Percentiles rank a stretch among this genome's conserved stretches.
Conservation (phyloP, 2,888 invertebrate genomes). For the Sinodicranocentrus sp. region DNA sequence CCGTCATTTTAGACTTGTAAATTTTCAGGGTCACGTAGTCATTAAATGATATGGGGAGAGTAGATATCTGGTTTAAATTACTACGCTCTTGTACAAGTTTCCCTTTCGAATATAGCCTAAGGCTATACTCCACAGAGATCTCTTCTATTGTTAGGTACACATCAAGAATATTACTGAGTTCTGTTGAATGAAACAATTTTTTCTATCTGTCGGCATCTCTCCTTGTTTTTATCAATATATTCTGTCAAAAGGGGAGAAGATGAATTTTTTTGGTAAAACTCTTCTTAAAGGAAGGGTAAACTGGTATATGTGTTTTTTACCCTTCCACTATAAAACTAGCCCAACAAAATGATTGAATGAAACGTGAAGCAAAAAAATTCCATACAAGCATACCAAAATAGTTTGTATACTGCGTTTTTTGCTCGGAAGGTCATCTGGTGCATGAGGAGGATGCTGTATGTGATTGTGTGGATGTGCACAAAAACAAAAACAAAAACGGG, state of each 20-base stretch:
- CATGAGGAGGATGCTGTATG: background rate
- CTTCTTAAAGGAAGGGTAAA: too few species aligned
- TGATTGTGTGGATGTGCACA: background rate
- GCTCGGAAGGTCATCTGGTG: constrained; percentile 11
- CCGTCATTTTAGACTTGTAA: background rate
- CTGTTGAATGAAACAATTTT: background rate
- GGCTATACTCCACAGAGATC: background rate
- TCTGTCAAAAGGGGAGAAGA: too few species aligned
- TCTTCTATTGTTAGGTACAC: background rate
- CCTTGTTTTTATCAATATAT: too few species aligned
- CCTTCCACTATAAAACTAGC: too few species aligned
- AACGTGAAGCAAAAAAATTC: too few species aligned
- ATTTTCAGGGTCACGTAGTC: background rate
- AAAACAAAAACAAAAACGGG: constrained; percentile 14
- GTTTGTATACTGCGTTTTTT: background rate
- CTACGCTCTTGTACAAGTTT: background rate
- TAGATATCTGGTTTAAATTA: too few species aligned
- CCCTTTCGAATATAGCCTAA: background rate
- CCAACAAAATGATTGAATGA: too few species aligned
- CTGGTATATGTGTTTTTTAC: too few species aligned
- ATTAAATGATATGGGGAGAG: background rate
- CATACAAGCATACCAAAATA: too few species aligned
- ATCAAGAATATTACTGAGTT: background rate
- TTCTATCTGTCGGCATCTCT: background rate
- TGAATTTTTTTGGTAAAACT: too few species aligned